These are phyloP conservation scores for Brachionus angularis DNA, from an alignment of 1,140 invertebrate genomes.

Conservation along the genomic window DNA sequence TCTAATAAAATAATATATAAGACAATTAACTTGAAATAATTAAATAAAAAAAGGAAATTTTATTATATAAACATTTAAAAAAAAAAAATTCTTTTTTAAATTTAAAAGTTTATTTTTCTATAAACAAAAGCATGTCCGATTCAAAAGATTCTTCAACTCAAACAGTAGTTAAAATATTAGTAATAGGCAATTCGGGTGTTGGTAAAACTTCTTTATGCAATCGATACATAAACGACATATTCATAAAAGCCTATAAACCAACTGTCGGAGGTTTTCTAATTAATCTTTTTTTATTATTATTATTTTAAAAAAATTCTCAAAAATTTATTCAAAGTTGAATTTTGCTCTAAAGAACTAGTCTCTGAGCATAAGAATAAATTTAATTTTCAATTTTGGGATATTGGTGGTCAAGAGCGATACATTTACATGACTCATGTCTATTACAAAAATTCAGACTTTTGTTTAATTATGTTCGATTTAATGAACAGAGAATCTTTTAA, in stretches of 20 bases:
- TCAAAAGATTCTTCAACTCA: too few relatives aligned
- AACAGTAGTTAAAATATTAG: slow-evolving; percentile 28
- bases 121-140: too few relatives aligned
- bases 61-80: too few relatives aligned
- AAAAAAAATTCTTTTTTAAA: too few relatives aligned
- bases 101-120: too few relatives aligned
- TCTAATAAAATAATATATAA: too few relatives aligned
- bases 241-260: slow-evolving; percentile 15
- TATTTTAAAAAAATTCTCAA: not conserved
- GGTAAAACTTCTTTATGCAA: slow-evolving; percentile 41
- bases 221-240: slow-evolving; percentile 30
- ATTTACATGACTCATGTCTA: slow-evolving; percentile 43
- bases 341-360: slow-evolving; percentile 29
- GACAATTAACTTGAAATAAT: too few relatives aligned
- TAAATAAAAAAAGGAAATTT: too few relatives aligned
- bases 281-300: too few relatives aligned
- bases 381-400: slow-evolving; percentile 43
- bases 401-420: slow-evolving; percentile 43
- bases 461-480: slow-evolving; percentile 43
- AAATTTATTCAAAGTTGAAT: slow-evolving; percentile 8
- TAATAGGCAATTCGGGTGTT: slow-evolving; percentile 33
- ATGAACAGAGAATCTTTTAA: slow-evolving; percentile 35
- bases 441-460: slow-evolving; percentile 42
- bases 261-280: slow-evolving; percentile 34
- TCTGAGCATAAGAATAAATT: slow-evolving; percentile 22